phyloP scores from a whole-genome alignment of 2,888 invertebrate species.

The Eristalis tenax region DNA sequence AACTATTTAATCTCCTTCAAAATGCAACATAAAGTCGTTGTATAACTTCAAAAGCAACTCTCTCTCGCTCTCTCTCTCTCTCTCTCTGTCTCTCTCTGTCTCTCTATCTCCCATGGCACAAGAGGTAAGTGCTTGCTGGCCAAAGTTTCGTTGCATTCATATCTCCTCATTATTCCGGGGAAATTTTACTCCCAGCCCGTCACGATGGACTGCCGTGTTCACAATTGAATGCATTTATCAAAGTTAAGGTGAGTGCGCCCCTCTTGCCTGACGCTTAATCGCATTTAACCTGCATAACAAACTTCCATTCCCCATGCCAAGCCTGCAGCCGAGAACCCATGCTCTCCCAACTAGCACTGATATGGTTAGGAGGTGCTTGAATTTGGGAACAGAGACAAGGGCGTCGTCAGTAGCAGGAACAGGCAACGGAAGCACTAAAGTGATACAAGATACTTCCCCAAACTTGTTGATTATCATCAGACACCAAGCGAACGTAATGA shows the following conservation, averaged over 20 bases:
- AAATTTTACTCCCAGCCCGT: not conserved
- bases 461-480: conserved; percentile 13
- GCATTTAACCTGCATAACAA: conserved; percentile 4
- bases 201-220: not conserved
- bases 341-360: not conserved
- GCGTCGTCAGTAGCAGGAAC: not conserved
- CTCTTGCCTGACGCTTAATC: not conserved
- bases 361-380: not conserved
- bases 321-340: not conserved
- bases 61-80: not conserved
- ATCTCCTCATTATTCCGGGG: not conserved
- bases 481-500: conserved; percentile 14
- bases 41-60: not conserved
- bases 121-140: not conserved
- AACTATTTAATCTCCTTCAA: not conserved
- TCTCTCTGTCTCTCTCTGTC: not conserved
- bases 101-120: not conserved
- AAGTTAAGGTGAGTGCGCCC: conserved; percentile 2
- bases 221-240: not conserved
- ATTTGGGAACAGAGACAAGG: not conserved
- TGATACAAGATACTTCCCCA: conserved; percentile 3
- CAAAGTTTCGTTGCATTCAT: not conserved
- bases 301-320: not conserved
- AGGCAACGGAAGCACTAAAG: not conserved
- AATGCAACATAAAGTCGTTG: not conserved